Percentiles rank a stretch among this genome's conserved stretches.
These are phyloP conservation scores for Oceanodroma tethys DNA, from an alignment of 2,113 vertebrate species.

Conservation along the genomic window DNA sequence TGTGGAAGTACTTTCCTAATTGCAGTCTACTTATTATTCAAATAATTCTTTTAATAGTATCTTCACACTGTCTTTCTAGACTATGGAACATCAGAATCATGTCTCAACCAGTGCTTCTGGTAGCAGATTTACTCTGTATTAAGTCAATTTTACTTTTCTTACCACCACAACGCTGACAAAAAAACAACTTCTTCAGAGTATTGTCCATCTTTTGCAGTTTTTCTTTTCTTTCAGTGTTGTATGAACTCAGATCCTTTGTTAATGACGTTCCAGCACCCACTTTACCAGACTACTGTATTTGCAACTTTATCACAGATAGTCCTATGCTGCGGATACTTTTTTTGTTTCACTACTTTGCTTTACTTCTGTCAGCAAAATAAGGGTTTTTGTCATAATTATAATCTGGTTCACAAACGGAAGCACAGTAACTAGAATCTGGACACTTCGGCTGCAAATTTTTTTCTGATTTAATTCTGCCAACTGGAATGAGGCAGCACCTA, in stretches of 20 bases:
- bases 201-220: neutral
- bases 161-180: neutral
- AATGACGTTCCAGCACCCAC: neutral
- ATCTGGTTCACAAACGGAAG: neutral
- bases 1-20: neutral
- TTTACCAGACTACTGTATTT: neutral
- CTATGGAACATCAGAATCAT: neutral
- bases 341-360: neutral
- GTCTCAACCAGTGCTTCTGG: neutral
- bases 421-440: neutral
- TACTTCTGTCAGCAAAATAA: neutral
- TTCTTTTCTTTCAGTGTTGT: neutral
- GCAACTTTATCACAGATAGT: neutral
- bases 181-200: neutral
- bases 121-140: neutral
- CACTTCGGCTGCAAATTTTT: neutral
- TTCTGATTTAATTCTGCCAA: neutral
- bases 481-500: neutral
- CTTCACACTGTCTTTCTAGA: neutral
- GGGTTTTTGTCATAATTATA: neutral
- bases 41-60: neutral
- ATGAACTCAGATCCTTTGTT: neutral
- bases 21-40: neutral
- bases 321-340: neutral
- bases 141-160: neutral